A percentile compares a stretch with the other conserved stretches of the same genome.
Conservation (phyloP, 2,113 vertebrate genomes). For the Hystrix brachyura region DNA sequence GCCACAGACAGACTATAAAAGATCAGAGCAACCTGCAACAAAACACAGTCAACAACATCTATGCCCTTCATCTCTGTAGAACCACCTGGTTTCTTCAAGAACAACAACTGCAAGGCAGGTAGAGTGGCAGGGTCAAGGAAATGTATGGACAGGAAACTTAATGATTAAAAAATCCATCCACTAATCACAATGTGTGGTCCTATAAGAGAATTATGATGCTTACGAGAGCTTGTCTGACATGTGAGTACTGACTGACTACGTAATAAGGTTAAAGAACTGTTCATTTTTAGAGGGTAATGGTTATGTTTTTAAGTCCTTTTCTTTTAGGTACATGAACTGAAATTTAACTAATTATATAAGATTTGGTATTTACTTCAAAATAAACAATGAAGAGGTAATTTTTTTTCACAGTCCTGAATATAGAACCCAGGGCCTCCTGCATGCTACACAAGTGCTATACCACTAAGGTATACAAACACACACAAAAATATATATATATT, state of each 20-base stretch:
- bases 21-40: neutral
- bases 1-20: neutral
- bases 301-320: neutral
- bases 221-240: slow-evolving; percentile 4
- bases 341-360: slow-evolving; percentile 21
- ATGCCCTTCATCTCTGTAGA: neutral
- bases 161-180: neutral
- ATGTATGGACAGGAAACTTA: neutral
- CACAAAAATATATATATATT: neutral
- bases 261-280: neutral
- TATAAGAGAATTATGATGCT: neutral
- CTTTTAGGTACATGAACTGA: neutral
- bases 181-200: neutral
- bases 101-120: neutral
- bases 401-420: neutral
- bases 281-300: neutral
- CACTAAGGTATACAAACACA: neutral
- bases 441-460: neutral
- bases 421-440: neutral
- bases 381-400: neutral
- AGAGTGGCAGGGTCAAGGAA: neutral
- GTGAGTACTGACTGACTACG: neutral
- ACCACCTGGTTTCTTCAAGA: neutral
- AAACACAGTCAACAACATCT: neutral
- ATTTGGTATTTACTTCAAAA: slow-evolving; percentile 25